Conservation (phyloP, 2,113 vertebrate genomes). For the Felis catus region DNA sequence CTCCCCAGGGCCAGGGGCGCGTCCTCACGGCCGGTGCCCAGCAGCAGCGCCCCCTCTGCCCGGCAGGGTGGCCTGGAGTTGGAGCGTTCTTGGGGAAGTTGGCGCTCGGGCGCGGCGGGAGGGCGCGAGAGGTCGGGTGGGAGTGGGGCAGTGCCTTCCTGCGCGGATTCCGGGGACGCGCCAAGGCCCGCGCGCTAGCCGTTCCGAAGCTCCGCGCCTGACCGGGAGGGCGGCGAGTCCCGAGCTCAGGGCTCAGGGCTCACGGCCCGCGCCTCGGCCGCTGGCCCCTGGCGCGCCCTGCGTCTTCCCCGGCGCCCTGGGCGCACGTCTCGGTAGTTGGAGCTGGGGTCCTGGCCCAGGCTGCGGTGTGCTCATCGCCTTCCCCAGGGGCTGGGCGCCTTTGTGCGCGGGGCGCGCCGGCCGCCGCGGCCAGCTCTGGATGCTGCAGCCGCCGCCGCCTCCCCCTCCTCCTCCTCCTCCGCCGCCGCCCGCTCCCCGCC, state of each 20-base stretch:
- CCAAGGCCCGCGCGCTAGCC: conserved; percentile 20
- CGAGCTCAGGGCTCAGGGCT: conserved; percentile 61
- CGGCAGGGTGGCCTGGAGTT: conserved; percentile 71
- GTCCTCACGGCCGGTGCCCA: conserved; percentile 43
- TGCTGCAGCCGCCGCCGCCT: conserved; percentile 68
- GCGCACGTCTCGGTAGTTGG: conserved; percentile 5
- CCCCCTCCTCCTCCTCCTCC: conserved; percentile 68
- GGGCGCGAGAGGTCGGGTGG: background rate
- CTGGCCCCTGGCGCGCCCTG: background rate
- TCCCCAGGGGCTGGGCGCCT: conserved; percentile 58
- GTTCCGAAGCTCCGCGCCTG: background rate
- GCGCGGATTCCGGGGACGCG: background rate
- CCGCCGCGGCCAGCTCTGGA: conserved; percentile 66
- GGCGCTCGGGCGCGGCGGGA: conserved; percentile 29
- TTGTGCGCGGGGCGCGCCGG: conserved; percentile 72
- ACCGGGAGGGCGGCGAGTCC: conserved; percentile 32
- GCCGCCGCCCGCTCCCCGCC: conserved; percentile 76
- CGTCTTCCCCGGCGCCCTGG: background rate
- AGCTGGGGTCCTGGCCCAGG: background rate
- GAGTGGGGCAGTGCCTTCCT: background rate
- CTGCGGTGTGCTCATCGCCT: conserved; percentile 49
- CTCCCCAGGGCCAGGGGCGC: conserved; percentile 15
- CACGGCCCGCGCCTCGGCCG: conserved; percentile 60
- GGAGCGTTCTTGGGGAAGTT: conserved; percentile 77
- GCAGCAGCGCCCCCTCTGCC: conserved; percentile 58